These are phyloP conservation scores for Tadarida brasiliensis DNA, from an alignment of 2,797 vertebrate genomes.

Conservation along the genomic window DNA sequence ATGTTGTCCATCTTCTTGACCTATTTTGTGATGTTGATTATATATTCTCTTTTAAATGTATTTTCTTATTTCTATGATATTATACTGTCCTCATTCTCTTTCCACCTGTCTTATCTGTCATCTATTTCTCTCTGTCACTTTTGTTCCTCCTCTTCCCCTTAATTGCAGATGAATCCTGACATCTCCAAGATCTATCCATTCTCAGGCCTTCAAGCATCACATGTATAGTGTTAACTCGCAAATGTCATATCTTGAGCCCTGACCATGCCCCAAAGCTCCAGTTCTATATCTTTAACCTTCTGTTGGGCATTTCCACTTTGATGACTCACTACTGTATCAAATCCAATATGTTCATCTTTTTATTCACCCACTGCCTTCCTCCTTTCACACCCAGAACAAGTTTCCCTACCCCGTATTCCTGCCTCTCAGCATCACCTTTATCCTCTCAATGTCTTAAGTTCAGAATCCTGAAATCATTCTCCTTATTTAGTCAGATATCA, in stretches of 20 bases:
- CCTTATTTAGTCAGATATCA: conserved; percentile 24
- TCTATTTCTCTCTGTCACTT: background rate
- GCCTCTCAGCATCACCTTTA: conserved; percentile 25
- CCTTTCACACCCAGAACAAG: conserved; percentile 32
- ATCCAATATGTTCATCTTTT: background rate
- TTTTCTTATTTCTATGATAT: background rate
- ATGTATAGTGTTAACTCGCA: background rate
- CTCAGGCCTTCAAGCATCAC: background rate
- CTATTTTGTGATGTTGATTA: background rate
- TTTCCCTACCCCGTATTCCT: background rate
- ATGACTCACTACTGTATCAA: background rate
- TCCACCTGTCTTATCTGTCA: background rate
- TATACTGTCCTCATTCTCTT: conserved; percentile 3
- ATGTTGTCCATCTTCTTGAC: conserved; percentile 18
- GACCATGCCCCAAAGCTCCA: background rate
- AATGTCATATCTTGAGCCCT: background rate
- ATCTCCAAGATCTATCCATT: background rate
- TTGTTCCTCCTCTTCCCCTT: background rate
- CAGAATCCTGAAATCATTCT: conserved; percentile 35
- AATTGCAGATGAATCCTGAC: background rate
- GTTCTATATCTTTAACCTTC: background rate
- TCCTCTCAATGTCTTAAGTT: conserved; percentile 2
- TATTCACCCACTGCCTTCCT: background rate
- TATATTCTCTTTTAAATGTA: background rate
- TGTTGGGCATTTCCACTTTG: background rate